phyloP scores from a whole-genome alignment of 1,140 invertebrate genomes.

The Schlechtendalia chinensis region DNA sequence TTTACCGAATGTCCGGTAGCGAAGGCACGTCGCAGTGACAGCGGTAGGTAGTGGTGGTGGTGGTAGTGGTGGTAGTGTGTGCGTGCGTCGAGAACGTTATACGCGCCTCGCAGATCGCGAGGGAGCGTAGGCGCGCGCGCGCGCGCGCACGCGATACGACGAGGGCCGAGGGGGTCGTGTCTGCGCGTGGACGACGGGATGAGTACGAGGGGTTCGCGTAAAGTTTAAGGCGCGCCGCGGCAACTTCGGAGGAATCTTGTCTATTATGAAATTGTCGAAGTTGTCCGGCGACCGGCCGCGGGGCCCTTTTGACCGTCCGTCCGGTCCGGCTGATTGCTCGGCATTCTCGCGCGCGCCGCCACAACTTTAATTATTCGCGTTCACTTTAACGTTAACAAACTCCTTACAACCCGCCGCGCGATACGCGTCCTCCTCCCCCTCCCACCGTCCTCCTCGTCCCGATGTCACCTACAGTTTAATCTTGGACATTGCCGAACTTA shows the following conservation, averaged over 20 bases:
- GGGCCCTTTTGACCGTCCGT: constrained; percentile 25
- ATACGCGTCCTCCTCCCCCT: background rate
- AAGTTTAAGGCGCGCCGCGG: constrained; percentile 45
- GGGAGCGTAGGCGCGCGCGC: no score
- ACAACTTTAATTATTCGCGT: constrained; percentile 49
- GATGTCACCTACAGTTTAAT: constrained; percentile 48
- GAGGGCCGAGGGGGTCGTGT: background rate
- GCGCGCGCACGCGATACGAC: no score
- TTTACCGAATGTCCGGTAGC: constrained; percentile 25
- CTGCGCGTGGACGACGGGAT: background rate
- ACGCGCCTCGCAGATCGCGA: no score
- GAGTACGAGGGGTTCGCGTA: constrained; percentile 17
- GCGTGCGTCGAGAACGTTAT: background rate
- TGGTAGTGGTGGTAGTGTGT: background rate
- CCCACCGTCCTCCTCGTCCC: background rate
- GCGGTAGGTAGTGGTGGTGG: background rate
- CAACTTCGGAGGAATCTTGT: constrained; percentile 48
- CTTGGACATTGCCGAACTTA: constrained; percentile 46
- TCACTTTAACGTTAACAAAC: constrained; percentile 50
- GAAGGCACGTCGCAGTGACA: background rate
- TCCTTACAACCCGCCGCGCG: constrained; percentile 45
- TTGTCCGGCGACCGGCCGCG: constrained; percentile 40
- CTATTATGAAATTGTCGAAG: constrained; percentile 49
- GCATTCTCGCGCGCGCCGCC: constrained; percentile 35
- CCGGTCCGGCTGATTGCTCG: constrained; percentile 42